Evolutionary conservation across 2,797 vertebrate species (phyloP).

Genomic region (Tolypeutes matacus): DNA sequence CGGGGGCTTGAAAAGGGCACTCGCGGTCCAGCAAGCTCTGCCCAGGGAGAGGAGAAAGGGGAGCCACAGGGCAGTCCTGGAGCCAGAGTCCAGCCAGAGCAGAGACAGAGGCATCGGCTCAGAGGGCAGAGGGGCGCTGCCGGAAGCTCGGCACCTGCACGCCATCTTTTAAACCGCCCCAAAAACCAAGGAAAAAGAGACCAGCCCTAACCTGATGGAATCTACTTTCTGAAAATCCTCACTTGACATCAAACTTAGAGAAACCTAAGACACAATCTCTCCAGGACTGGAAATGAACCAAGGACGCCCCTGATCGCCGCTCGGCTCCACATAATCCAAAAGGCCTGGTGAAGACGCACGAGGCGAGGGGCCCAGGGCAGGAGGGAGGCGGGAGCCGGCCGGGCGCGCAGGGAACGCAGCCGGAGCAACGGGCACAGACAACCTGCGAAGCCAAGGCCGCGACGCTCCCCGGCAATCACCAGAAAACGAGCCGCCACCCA

Average conservation of each 20-base stretch:
- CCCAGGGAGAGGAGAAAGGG: rapidly evolving
- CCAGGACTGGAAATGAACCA: background rate
- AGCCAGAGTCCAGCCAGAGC: too few species aligned
- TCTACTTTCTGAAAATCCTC: background rate
- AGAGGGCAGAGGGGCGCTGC: rapidly evolving
- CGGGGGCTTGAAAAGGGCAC: background rate
- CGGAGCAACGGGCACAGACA: too few species aligned
- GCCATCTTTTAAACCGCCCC: background rate
- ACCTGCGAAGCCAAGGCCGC: too few species aligned
- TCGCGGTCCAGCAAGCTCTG: rapidly evolving
- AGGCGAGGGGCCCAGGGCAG: background rate
- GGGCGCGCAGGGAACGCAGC: rapidly evolving
- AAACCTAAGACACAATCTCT: background rate
- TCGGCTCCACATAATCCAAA: rapidly evolving
- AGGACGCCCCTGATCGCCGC: rapidly evolving
- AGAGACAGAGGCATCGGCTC: background rate
- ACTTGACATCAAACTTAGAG: background rate
- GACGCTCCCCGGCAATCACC: too few species aligned
- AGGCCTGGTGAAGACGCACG: rapidly evolving
- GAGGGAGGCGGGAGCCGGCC: background rate
- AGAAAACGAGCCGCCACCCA: too few species aligned
- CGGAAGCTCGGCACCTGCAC: rapidly evolving
- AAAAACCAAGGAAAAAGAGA: background rate
- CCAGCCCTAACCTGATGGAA: background rate
- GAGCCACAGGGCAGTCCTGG: rapidly evolving